A percentile compares a stretch with the other conserved stretches of the same genome.
phyloP scores from a whole-genome alignment of 2,888 invertebrate genomes.

The Philopedon plagiatum region DNA sequence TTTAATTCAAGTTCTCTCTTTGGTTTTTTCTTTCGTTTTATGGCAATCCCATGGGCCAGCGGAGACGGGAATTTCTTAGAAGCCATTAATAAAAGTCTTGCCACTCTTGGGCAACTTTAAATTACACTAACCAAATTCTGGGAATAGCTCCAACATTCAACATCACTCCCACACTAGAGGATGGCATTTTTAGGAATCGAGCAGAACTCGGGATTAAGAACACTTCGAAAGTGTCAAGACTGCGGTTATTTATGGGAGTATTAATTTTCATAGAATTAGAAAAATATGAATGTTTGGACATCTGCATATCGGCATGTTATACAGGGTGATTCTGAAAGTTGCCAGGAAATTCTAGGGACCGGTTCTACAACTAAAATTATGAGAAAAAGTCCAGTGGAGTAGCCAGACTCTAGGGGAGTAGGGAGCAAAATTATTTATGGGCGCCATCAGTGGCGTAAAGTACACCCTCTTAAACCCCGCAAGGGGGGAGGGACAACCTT shows the following conservation, averaged over 20 bases:
- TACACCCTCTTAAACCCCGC: too few relatives aligned
- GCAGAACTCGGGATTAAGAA: conserved; percentile 3
- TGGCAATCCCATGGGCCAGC: neutral
- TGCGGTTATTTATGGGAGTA: neutral
- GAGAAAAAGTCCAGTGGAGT: too few relatives aligned
- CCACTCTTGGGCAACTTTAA: conserved; percentile 32
- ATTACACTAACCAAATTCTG: conserved; percentile 43
- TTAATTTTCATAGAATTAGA: conserved; percentile 3
- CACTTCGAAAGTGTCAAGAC: neutral
- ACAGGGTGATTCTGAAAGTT: too few relatives aligned
- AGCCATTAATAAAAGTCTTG: conserved; percentile 45
- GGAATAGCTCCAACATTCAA: conserved; percentile 25
- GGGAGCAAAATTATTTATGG: too few relatives aligned
- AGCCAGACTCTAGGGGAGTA: too few relatives aligned
- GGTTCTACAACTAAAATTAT: too few relatives aligned
- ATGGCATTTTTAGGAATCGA: conserved; percentile 16
- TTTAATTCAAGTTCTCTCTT: neutral
- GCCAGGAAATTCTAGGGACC: too few relatives aligned
- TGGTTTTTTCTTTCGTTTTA: neutral
- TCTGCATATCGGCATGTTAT: too few relatives aligned
- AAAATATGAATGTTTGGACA: too few relatives aligned
- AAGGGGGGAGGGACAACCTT: too few relatives aligned
- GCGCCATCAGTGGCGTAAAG: too few relatives aligned
- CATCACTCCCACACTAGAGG: conserved; percentile 16
- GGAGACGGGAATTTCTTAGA: conserved; percentile 33